A percentile compares a stretch with the other conserved stretches of the same genome.
These are phyloP conservation scores for Drosophila obscura DNA, from an alignment of 1,140 invertebrate genomes.

Conservation along the genomic window DNA sequence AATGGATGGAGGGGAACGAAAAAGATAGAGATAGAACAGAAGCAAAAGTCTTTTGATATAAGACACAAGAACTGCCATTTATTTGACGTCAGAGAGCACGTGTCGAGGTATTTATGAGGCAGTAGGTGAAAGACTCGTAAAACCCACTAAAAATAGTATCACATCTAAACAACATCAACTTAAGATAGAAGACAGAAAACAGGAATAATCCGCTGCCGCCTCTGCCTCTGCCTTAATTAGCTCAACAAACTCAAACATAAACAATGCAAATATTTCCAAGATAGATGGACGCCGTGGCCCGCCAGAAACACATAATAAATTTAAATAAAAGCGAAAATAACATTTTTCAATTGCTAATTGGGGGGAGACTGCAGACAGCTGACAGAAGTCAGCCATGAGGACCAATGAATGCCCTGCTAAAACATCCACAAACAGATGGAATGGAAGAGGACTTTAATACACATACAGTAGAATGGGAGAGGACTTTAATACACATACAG, in stretches of 20 bases:
- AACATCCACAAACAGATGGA: neutral
- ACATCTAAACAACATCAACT: conserved; percentile 29
- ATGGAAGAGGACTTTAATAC: neutral
- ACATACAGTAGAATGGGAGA: no score
- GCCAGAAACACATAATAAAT: conserved; percentile 23
- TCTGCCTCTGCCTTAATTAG: conserved; percentile 35
- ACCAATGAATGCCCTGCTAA: conserved; percentile 4
- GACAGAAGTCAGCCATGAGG: neutral
- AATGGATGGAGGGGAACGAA: no score
- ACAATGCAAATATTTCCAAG: conserved; percentile 39
- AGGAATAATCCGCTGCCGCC: conserved; percentile 7
- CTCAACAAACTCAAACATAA: conserved; percentile 48
- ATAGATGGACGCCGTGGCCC: no score
- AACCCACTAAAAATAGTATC: conserved; percentile 18
- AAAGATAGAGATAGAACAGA: neutral
- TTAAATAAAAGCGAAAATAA: conserved; percentile 28
- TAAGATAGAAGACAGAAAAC: conserved; percentile 24
- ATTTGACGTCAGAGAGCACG: conserved; percentile 37
- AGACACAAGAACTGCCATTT: no score
- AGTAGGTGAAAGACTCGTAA: neutral
- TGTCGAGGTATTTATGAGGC: conserved; percentile 38
- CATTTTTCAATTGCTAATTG: conserved; percentile 17
- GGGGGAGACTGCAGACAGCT: neutral
- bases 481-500: neutral
- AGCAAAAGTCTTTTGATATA: no score